Conservation (phyloP, 2,888 invertebrate genomes). For the Chelonus formosanus region DNA sequence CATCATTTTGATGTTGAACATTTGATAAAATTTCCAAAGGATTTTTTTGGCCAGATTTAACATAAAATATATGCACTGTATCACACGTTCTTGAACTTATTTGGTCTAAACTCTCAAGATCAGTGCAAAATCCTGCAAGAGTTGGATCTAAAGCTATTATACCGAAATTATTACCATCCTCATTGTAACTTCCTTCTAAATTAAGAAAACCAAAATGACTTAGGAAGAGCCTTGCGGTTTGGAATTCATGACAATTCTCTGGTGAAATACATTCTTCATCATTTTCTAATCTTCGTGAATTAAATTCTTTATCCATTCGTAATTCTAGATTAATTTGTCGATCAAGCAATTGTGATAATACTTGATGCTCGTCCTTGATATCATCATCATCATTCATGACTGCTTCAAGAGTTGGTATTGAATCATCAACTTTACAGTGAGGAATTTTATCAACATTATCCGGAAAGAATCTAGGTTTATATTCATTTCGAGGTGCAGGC, state of each 20-base stretch:
- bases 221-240: slow-evolving; percentile 92
- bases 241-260: slow-evolving; percentile 88
- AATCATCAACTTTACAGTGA: slow-evolving; percentile 81
- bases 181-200: slow-evolving; percentile 63
- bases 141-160: slow-evolving; percentile 78
- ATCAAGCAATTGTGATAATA: slow-evolving; percentile 77
- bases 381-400: slow-evolving; percentile 71
- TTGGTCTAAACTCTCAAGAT: slow-evolving; percentile 84
- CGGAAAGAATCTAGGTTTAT: slow-evolving; percentile 80
- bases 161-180: slow-evolving; percentile 64
- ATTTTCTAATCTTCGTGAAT: slow-evolving; percentile 60
- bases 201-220: slow-evolving; percentile 93
- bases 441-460: slow-evolving; percentile 82
- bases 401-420: slow-evolving; percentile 87
- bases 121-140: slow-evolving; percentile 76
- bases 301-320: slow-evolving; percentile 63
- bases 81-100: slow-evolving; percentile 88
- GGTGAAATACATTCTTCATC: slow-evolving; percentile 82
- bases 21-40: slow-evolving; percentile 84
- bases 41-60: slow-evolving; percentile 82
- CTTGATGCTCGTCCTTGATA: slow-evolving; percentile 70
- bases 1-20: slow-evolving; percentile 67
- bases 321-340: slow-evolving; percentile 71
- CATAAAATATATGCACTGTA: slow-evolving; percentile 94
- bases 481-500: slow-evolving; percentile 73